phyloP scores from a whole-genome alignment of 2,888 invertebrate genomes.

The Campopleginae sp. region DNA sequence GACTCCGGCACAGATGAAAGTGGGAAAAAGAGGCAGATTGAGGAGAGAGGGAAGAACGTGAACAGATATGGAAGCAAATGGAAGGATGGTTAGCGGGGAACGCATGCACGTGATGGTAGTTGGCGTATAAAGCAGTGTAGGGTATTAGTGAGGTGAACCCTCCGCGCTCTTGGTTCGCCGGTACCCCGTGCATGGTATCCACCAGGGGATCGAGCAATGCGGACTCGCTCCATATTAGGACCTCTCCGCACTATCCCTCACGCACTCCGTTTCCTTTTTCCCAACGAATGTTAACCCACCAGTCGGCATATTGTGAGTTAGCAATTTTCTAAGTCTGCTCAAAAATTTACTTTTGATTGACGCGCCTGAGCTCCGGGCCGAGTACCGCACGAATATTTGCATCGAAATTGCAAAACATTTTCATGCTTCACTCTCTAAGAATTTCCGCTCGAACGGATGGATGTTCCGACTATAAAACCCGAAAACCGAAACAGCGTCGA shows the following conservation, averaged over 20 bases:
- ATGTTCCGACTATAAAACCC: neutral
- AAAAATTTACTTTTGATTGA: slow-evolving; percentile 39
- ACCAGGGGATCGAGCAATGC: slow-evolving; percentile 78
- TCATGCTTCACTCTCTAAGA: neutral
- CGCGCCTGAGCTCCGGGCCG: neutral
- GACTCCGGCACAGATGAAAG: slow-evolving; percentile 15
- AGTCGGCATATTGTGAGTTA: slow-evolving; percentile 72
- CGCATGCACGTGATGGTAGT: slow-evolving; percentile 65
- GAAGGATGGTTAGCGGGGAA: slow-evolving; percentile 64
- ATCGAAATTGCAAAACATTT: neutral
- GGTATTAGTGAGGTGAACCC: slow-evolving; percentile 54
- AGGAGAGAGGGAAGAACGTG: slow-evolving; percentile 15
- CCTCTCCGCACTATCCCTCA: slow-evolving; percentile 71
- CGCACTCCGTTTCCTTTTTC: slow-evolving; percentile 72
- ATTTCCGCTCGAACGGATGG: neutral
- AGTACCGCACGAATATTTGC: neutral
- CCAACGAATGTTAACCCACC: slow-evolving; percentile 71
- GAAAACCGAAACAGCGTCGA: neutral
- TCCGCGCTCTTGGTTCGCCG: slow-evolving; percentile 50
- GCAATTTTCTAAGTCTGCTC: slow-evolving; percentile 31
- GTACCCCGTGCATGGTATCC: slow-evolving; percentile 69
- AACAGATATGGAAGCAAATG: slow-evolving; percentile 55
- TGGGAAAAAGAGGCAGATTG: slow-evolving; percentile 30
- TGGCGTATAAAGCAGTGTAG: slow-evolving; percentile 39
- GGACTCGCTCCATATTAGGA: slow-evolving; percentile 81